Conservation (phyloP, 2,888 invertebrate species). For the Hymenopus coronatus region DNA sequence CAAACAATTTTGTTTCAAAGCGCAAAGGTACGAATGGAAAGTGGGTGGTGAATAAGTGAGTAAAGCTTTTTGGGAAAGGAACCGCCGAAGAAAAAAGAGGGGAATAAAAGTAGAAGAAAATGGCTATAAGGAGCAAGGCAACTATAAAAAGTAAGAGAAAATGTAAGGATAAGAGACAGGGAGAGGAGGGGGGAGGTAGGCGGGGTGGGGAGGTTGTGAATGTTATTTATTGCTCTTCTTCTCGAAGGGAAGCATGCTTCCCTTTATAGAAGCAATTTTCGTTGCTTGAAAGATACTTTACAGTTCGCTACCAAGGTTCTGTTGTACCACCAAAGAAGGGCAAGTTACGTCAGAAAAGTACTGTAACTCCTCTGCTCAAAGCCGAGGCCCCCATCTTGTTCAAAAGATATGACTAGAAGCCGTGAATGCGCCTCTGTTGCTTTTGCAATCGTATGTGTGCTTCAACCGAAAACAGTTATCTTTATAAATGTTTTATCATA, state of each 20-base stretch:
- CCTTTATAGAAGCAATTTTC: constrained; percentile 28
- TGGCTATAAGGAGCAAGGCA: neutral
- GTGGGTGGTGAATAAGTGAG: neutral
- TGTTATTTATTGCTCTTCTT: constrained; percentile 4
- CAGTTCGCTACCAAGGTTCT: neutral
- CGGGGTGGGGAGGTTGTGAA: neutral
- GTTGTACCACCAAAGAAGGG: neutral
- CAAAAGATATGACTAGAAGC: too few relatives aligned
- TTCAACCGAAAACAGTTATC: too few relatives aligned
- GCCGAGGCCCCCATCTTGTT: too few relatives aligned
- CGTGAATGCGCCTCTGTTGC: too few relatives aligned
- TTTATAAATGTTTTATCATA: too few relatives aligned
- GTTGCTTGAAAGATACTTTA: neutral
- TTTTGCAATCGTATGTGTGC: too few relatives aligned
- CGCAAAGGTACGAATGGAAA: neutral
- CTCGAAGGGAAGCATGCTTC: neutral
- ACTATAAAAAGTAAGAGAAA: neutral
- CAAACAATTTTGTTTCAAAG: constrained; percentile 4
- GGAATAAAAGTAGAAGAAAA: neutral
- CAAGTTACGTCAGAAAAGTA: neutral
- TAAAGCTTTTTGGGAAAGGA: neutral
- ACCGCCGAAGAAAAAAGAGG: neutral
- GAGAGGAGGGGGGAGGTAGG: neutral
- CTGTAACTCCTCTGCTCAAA: neutral
- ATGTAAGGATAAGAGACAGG: neutral